Evolutionary conservation across 64 coral and sea anemone species (phyloP).

Genomic region (Actinia tenebrosa): DNA sequence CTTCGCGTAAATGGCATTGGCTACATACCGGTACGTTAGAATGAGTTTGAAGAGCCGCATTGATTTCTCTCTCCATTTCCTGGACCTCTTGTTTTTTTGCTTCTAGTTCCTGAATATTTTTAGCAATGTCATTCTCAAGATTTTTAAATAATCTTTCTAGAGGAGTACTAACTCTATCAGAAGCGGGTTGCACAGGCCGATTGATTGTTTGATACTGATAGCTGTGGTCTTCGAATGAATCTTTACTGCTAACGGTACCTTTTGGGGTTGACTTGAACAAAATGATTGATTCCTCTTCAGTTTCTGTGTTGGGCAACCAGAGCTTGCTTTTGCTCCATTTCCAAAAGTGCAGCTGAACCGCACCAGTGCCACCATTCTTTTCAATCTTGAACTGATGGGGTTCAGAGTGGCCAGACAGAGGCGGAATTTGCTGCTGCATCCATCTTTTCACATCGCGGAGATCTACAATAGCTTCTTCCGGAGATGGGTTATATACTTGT

Average conservation of each 20-base stretch:
- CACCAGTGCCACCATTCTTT: not conserved
- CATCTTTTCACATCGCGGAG: not conserved
- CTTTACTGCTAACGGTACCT: not conserved
- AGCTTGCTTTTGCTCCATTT: not conserved
- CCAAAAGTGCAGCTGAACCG: not conserved
- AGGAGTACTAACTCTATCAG: not conserved
- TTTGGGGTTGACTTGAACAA: not conserved
- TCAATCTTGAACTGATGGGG: slow-evolving; percentile 12
- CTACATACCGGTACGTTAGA: not conserved
- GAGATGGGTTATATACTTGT: not conserved
- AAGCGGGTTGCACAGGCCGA: too few species aligned
- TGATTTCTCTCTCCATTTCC: not conserved
- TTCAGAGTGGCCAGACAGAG: slow-evolving; percentile 1
- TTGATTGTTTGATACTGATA: too few species aligned
- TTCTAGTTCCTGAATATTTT: not conserved
- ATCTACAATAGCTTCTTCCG: not conserved
- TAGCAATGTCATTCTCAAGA: not conserved
- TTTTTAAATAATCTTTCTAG: not conserved
- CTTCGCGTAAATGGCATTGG: slow-evolving; percentile 18
- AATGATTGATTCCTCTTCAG: not conserved
- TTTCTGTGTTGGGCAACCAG: not conserved
- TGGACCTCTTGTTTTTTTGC: not conserved
- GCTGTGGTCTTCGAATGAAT: too few species aligned
- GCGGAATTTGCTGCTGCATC: not conserved
- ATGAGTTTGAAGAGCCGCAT: not conserved